Percentiles rank a stretch among this genome's conserved stretches.
Conservation (phyloP, 1,140 invertebrate genomes). For the Temnothorax curvispinosus region DNA sequence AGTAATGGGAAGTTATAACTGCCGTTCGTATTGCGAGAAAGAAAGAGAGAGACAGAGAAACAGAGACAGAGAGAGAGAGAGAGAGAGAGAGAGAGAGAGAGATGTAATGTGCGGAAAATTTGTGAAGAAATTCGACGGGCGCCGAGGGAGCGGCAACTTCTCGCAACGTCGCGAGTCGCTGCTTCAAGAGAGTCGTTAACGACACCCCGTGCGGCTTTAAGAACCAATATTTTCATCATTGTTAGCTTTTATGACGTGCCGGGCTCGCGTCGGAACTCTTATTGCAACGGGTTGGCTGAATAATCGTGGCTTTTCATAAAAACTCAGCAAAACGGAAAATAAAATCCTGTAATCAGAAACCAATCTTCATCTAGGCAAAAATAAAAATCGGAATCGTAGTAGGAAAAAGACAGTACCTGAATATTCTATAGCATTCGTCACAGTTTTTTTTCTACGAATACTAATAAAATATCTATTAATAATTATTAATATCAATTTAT, state of each 20-base stretch:
- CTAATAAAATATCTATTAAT: neutral
- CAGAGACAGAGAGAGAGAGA: neutral
- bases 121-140: constrained; percentile 69
- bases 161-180: constrained; percentile 11
- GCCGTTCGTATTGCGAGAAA: neutral
- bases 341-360: neutral
- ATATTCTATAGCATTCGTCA: neutral
- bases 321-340: neutral
- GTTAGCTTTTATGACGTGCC: constrained; percentile 81
- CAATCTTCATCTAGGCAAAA: neutral
- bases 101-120: constrained; percentile 37
- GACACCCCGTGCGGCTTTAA: constrained; percentile 82
- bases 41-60: neutral
- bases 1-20: constrained; percentile 42
- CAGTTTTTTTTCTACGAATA: constrained; percentile 1
- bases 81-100: neutral
- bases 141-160: constrained; percentile 66
- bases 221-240: constrained; percentile 84
- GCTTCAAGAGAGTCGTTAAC: constrained; percentile 76
- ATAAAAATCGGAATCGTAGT: neutral
- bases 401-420: no score
- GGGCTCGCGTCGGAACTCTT: constrained; percentile 55
- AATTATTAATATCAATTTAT: constrained; percentile 11
- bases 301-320: neutral
- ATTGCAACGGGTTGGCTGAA: neutral